Evolutionary conservation across 1,140 invertebrate species (phyloP), one percentile per base, ranked within the genome.

Genomic region (Dufourea novaeangliae): DNA sequence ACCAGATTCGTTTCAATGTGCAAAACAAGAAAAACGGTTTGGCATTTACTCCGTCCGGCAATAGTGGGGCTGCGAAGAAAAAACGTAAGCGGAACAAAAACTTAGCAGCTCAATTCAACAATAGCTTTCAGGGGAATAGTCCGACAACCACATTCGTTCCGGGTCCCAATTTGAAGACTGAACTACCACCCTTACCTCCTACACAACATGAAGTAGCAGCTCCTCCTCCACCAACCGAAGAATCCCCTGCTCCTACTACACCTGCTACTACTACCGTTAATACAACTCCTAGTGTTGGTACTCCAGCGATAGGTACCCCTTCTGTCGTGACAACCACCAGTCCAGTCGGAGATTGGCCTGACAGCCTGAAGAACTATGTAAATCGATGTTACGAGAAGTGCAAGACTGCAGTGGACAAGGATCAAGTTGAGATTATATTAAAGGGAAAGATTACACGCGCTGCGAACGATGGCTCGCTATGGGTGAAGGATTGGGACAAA

Each of bases 391-490:
- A 98, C 93, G 95, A 95, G 46, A 97, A 97, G 92, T 98, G 97
- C 88, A 95, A 95, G 85, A 97, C 97, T 17, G 94, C 95, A 69
- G 94, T 97, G 70, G 97, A 99, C 90, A 97, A 98, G 92, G 97
- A 99, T 94, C 95, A 97, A 89, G 97, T 99, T 68, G 97, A 98
- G 89, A 97, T 97, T 75, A 96, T 98, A 82, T 92, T 99, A 39
- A 98, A 98, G 91, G 97, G 97, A 46, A 97, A 98, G 92, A 96
- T 99, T 73, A 98, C 97, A 27, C 94, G 95, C 59, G 97, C 97
- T 0, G 96, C 96, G n/a, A 96, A 96, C 84, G 95, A 96, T 82
- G 96, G 96, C 70, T 96, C 96, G 76, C 93, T 98, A 22, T 97
- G 95, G 94, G 95, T 96, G 0, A 97, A 97, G 86, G 97, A 99